Conservation (phyloP, 1,140 invertebrate genomes). For the Achatina immaculata region DNA sequence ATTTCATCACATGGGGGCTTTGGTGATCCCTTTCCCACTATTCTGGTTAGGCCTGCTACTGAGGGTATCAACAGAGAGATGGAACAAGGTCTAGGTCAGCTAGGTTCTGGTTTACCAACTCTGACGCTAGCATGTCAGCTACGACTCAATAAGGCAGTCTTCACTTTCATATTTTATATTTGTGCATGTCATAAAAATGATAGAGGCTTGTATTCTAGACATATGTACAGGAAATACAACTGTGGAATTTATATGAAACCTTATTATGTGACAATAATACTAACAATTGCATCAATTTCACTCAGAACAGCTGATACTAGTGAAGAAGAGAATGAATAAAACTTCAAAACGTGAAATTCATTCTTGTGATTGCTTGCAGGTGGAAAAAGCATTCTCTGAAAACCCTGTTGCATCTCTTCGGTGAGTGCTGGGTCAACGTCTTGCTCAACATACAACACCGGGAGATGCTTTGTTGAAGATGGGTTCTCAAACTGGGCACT, state of each 20-base stretch:
- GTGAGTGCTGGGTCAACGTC: constrained; percentile 33
- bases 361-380: constrained; percentile 65
- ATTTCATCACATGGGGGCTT: too few relatives aligned
- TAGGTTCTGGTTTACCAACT: too few relatives aligned
- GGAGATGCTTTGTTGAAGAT: constrained; percentile 45
- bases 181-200: too few relatives aligned
- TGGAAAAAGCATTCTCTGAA: constrained; percentile 51
- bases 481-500: constrained; percentile 45
- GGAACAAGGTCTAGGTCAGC: too few relatives aligned
- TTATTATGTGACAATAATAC: background rate
- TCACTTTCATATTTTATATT: too few relatives aligned
- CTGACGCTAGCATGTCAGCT: too few relatives aligned
- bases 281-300: background rate
- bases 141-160: too few relatives aligned
- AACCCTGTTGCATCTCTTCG: constrained; percentile 31
- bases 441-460: constrained; percentile 49
- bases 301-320: constrained; percentile 53
- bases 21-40: too few relatives aligned
- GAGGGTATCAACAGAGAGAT: too few relatives aligned
- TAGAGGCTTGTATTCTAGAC: too few relatives aligned
- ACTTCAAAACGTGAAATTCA: constrained; percentile 68
- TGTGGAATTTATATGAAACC: background rate
- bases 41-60: too few relatives aligned
- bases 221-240: too few relatives aligned
- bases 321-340: constrained; percentile 64